These are phyloP conservation scores for Epicampocera succincta DNA, from an alignment of 2,888 invertebrate genomes.

Conservation along the genomic window DNA sequence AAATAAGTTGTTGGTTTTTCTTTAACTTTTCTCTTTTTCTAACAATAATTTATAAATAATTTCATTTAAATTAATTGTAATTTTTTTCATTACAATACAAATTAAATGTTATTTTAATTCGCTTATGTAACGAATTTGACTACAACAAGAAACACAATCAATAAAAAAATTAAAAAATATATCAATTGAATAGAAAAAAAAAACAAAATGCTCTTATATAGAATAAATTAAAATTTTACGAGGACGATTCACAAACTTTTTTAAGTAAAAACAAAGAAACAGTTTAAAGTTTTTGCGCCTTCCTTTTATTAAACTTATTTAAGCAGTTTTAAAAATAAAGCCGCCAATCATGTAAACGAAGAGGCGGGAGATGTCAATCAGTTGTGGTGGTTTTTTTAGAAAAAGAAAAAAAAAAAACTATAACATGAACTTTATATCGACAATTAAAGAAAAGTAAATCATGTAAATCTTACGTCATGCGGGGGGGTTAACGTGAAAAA, in stretches of 20 bases:
- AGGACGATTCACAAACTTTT: background rate
- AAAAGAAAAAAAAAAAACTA: too few relatives aligned
- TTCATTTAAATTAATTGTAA: slow-evolving; percentile 17
- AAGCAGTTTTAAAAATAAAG: too few relatives aligned
- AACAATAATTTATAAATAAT: slow-evolving; percentile 24
- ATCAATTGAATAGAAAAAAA: slow-evolving; percentile 24
- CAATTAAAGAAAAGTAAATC: too few relatives aligned
- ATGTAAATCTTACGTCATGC: too few relatives aligned
- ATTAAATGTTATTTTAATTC: slow-evolving; percentile 29
- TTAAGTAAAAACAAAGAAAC: too few relatives aligned
- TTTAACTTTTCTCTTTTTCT: background rate
- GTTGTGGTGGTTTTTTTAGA: too few relatives aligned
- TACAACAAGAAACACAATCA: slow-evolving; percentile 23
- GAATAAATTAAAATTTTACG: background rate
- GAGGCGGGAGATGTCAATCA: too few relatives aligned
- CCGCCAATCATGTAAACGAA: too few relatives aligned
- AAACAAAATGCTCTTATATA: slow-evolving; percentile 15
- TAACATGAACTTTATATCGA: too few relatives aligned
- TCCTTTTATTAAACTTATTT: too few relatives aligned
- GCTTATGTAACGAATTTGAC: slow-evolving; percentile 9
- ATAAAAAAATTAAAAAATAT: slow-evolving; percentile 6
- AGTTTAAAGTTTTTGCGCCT: too few relatives aligned
- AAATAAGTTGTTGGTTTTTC: slow-evolving; percentile 5
- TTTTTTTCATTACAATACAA: slow-evolving; percentile 14
- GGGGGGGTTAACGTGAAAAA: too few relatives aligned